Conservation (phyloP, 2,797 vertebrate genomes). For the Leptoclinus maculatus region DNA sequence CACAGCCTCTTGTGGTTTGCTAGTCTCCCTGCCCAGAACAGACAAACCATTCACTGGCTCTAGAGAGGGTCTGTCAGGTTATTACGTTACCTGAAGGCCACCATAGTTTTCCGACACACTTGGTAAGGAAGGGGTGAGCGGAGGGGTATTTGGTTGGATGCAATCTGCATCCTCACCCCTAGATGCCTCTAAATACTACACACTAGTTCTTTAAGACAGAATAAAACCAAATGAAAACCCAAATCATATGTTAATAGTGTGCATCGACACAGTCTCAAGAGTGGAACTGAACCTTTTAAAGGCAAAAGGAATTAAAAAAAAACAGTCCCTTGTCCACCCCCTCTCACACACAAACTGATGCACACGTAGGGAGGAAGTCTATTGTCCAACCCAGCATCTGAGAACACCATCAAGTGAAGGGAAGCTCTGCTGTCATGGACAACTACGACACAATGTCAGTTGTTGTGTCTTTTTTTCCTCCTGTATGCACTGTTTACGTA, state of each 20-base stretch:
- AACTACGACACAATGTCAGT: conserved; percentile 50
- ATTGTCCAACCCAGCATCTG: conserved; percentile 50
- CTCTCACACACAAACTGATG: conserved; percentile 21
- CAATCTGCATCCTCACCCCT: neutral
- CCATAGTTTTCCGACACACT: neutral
- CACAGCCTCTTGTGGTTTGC: conserved; percentile 40
- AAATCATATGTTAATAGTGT: neutral
- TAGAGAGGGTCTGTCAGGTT: neutral
- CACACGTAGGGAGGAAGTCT: conserved; percentile 50
- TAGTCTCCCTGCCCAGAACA: conserved; percentile 27
- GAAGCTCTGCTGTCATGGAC: conserved; percentile 53
- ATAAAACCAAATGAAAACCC: neutral
- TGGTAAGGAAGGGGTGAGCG: neutral
- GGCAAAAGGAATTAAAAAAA: conserved; percentile 8
- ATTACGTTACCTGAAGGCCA: neutral
- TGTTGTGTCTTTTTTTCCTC: conserved; percentile 63
- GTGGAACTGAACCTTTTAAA: neutral
- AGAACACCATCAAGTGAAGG: conserved; percentile 20
- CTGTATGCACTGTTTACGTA: conserved; percentile 61
- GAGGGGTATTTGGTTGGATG: neutral
- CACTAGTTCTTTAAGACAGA: neutral
- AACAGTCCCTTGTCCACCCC: conserved; percentile 36
- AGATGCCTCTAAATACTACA: neutral
- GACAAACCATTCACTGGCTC: neutral
- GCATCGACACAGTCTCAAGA: neutral